phyloP scores from a whole-genome alignment of 2,888 invertebrate species.

The Orchesella flavescens region DNA sequence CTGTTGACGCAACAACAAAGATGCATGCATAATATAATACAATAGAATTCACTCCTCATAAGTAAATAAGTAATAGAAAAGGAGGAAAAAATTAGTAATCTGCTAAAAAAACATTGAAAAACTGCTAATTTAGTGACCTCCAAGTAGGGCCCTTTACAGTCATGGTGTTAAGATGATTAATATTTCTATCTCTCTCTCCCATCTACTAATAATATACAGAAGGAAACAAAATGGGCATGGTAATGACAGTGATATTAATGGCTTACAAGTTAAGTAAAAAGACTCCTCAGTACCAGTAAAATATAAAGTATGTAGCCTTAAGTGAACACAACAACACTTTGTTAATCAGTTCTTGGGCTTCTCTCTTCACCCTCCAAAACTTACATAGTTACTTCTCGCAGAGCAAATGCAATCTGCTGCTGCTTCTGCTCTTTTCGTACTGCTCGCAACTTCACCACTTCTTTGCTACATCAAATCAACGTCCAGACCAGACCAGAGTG shows the following conservation, averaged over 20 bases:
- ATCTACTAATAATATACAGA: conserved; percentile 4
- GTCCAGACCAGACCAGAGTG: not conserved
- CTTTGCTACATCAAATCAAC: not conserved
- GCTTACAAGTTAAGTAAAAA: conserved; percentile 19
- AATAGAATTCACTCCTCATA: too few species aligned
- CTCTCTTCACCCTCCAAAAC: too few species aligned
- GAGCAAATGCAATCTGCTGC: not conserved
- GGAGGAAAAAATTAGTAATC: conserved; percentile 21
- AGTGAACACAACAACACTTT: not conserved
- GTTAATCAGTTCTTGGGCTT: not conserved
- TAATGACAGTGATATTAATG: conserved; percentile 36
- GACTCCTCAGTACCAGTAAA: not conserved
- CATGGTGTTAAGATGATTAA: conserved; percentile 36
- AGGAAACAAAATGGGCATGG: conserved; percentile 24
- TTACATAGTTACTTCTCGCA: too few species aligned
- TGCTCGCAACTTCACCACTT: not conserved
- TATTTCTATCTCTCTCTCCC: conserved; percentile 6
- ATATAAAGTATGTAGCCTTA: not conserved
- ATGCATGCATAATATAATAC: not conserved
- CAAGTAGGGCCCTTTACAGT: conserved; percentile 58
- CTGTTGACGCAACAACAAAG: not conserved
- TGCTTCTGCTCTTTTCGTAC: not conserved
- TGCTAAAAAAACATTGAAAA: conserved; percentile 60
- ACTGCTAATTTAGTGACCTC: conserved; percentile 63
- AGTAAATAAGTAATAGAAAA: too few species aligned